These are phyloP conservation scores for Neotoxoptera formosana DNA, from an alignment of 1,140 invertebrate species.

Conservation along the genomic window DNA sequence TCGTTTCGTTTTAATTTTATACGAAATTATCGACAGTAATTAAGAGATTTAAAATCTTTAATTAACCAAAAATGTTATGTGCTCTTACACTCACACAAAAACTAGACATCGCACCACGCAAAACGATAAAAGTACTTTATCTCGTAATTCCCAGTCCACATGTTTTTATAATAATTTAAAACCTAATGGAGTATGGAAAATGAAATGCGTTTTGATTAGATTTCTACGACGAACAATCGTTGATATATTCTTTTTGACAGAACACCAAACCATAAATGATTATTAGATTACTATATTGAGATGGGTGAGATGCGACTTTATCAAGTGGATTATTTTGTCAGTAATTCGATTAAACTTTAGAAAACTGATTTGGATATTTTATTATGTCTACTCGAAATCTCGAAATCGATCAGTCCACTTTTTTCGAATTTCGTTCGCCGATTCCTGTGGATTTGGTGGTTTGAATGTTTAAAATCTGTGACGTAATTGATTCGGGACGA, in stretches of 20 bases:
- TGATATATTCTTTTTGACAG: not conserved
- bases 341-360: not conserved
- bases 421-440: not conserved
- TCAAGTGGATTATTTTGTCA: conserved; percentile 8
- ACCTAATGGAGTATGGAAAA: not conserved
- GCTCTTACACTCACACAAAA: no score
- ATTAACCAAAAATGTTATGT: no score
- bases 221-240: not conserved
- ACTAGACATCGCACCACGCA: not conserved
- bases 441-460: not conserved
- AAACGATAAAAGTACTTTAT: not conserved
- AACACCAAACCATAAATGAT: not conserved
- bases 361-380: not conserved
- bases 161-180: not conserved
- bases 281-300: conserved; percentile 7
- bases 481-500: not conserved
- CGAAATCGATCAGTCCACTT: not conserved
- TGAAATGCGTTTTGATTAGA: not conserved
- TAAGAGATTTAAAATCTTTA: no score
- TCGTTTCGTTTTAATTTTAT: no score
- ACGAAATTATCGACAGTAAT: no score
- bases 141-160: not conserved
- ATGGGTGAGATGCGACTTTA: not conserved
- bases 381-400: not conserved
- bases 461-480: not conserved